phyloP scores from a whole-genome alignment of 2,888 invertebrate species.

The Luperina testacea region DNA sequence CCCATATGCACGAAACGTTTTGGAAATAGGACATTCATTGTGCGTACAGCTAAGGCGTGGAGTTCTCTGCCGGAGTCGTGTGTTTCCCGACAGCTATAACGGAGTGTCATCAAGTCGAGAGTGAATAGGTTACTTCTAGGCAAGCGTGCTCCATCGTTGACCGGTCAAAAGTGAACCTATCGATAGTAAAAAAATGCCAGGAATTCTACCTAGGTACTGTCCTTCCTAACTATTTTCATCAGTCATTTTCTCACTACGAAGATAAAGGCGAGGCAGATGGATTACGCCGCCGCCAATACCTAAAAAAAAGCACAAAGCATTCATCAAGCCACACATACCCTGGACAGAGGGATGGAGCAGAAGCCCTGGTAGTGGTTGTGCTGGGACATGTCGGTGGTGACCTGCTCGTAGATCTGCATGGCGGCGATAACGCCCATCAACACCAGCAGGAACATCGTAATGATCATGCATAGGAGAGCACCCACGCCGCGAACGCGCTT shows the following conservation, averaged over 20 bases:
- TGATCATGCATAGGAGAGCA: conserved; percentile 88
- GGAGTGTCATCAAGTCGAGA: not conserved
- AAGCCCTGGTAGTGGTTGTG: conserved; percentile 90
- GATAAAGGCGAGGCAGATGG: not conserved
- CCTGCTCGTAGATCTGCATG: conserved; percentile 93
- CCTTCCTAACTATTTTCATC: not conserved
- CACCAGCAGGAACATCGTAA: conserved; percentile 93
- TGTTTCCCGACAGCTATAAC: not conserved
- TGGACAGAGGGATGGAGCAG: conserved; percentile 92
- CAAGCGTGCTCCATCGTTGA: not conserved
- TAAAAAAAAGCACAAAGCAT: not conserved
- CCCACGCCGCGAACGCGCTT: conserved; percentile 62
- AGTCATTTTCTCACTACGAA: not conserved
- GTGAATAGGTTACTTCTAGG: not conserved
- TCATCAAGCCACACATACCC: conserved; percentile 48
- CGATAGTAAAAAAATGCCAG: no score
- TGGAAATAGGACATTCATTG: not conserved
- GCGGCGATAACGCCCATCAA: conserved; percentile 93
- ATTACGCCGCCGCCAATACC: not conserved
- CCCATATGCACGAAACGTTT: not conserved
- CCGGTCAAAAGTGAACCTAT: no score
- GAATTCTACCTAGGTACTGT: not conserved
- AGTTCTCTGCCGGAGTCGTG: not conserved
- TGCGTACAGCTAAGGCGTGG: not conserved
- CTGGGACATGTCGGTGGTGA: conserved; percentile 87